Base-by-base conservation (phyloP, 2,113 vertebrate genomes). In the Centropristis striata region DNA sequence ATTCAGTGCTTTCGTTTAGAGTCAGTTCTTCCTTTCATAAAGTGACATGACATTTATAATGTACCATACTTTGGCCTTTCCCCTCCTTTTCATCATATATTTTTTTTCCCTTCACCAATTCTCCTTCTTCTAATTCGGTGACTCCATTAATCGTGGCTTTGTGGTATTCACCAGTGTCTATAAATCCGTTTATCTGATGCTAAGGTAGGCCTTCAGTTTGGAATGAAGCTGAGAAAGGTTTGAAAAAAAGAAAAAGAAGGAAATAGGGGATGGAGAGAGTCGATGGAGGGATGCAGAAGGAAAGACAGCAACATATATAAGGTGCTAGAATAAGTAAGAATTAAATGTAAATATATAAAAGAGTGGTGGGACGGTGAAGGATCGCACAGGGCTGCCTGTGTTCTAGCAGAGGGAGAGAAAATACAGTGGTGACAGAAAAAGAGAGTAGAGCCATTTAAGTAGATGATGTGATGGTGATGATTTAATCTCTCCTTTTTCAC, bases 111-210 rank as follows among this genome's bases (percentile, higher is more conserved):
- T 92, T 88, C 93, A 36, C 32, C 47, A 42, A 47, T 25, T 25
- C 60, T 21, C 15, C 47, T 93, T 91, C 95, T 93, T 95, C 94
- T 95, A 96, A 96, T 96, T 96, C 95, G 95, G 96, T 92, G 95
- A 95, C 95, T 96, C 96, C 95, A 97, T 98, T 97, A 98, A 97
- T 96, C 46, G 95, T 95, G 95, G 94, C 94, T 96, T 96, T 86
- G 96, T 96, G 96, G 97, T 96, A 96, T 97, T 97, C 96, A 97
- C 96, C 96, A 96, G 95, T 96, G 96, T 97, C 96, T 97, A 97
- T 99, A 97, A 98, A 99, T 97, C 96, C 95, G 97, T 97, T 96
- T 97, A 97, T 97, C 97, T 97, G 95, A 95, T 84, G 59, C 68
- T 51, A 75, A 75, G 75, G 95, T 95, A 58, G 91, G 95, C 90